These are phyloP conservation scores for Andricus quercusramuli DNA, from an alignment of 2,888 invertebrate genomes.

Conservation along the genomic window DNA sequence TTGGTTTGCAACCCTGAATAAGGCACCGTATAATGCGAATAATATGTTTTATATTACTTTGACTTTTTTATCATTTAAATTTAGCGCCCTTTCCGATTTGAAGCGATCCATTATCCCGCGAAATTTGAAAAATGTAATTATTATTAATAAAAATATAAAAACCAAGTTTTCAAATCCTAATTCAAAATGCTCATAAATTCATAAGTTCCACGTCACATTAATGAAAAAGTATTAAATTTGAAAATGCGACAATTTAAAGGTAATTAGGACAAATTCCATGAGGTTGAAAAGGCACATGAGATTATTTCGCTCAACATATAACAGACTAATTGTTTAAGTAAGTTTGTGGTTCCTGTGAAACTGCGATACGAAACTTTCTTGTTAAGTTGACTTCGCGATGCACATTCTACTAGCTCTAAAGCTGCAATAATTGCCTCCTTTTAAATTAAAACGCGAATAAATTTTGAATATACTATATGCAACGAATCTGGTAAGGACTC, in stretches of 20 bases:
- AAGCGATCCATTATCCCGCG: no score
- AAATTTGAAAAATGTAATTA: no score
- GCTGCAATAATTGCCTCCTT: conserved; percentile 34
- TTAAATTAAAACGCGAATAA: conserved; percentile 29
- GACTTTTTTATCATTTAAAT: no score
- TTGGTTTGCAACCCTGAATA: no score
- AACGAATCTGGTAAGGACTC: conserved; percentile 33
- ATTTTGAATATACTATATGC: conserved; percentile 35
- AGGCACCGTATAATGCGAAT: no score
- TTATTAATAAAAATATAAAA: no score
- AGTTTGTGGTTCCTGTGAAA: conserved; percentile 39
- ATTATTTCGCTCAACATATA: conserved; percentile 24
- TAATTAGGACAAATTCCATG: neutral
- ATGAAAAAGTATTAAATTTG: neutral
- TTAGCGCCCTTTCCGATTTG: no score
- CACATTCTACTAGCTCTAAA: conserved; percentile 23
- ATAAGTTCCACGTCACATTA: neutral
- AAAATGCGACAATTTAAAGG: neutral
- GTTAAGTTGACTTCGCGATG: conserved; percentile 19
- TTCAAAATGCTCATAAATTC: no score
- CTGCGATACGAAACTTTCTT: conserved; percentile 43
- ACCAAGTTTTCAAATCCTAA: no score
- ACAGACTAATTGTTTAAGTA: conserved; percentile 42
- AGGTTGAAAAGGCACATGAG: neutral
- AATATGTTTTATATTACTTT: no score